A percentile compares a stretch with the other conserved stretches of the same genome.
phyloP scores from a whole-genome alignment of 2,888 invertebrate genomes.

The Cosmia trapezina region DNA sequence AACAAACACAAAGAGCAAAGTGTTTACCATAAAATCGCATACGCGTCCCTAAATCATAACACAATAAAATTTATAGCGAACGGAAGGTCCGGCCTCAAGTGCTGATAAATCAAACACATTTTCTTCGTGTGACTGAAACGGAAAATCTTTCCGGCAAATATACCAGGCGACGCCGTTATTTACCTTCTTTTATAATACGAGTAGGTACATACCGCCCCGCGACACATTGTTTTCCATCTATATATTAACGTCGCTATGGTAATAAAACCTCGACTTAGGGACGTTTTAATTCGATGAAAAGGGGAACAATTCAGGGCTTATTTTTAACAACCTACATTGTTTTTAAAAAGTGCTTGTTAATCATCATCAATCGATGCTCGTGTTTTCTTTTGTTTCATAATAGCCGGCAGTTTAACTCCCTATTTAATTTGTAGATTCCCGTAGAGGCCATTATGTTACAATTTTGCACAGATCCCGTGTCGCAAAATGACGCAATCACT shows the following conservation, averaged over 20 bases:
- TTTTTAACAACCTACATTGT: slow-evolving; percentile 58
- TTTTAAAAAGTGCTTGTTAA: slow-evolving; percentile 64
- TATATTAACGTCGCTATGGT: slow-evolving; percentile 67
- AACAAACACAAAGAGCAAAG: slow-evolving; percentile 87
- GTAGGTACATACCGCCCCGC: slow-evolving; percentile 50
- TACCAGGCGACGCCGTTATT: slow-evolving; percentile 78
- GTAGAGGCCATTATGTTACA: slow-evolving; percentile 71
- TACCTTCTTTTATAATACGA: slow-evolving; percentile 71
- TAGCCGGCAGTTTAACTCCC: slow-evolving; percentile 67
- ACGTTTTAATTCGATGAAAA: slow-evolving; percentile 46
- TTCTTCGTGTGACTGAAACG: slow-evolving; percentile 87
- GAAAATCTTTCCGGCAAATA: slow-evolving; percentile 87
- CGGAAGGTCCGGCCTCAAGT: slow-evolving; percentile 90
- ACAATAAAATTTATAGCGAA: slow-evolving; percentile 89
- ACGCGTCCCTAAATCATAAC: slow-evolving; percentile 89
- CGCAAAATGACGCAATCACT: slow-evolving; percentile 75
- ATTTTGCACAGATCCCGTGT: slow-evolving; percentile 71
- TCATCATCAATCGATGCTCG: slow-evolving; percentile 70
- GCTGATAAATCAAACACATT: slow-evolving; percentile 89
- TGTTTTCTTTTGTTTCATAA: slow-evolving; percentile 71
- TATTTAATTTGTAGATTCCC: slow-evolving; percentile 74
- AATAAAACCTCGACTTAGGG: slow-evolving; percentile 60
- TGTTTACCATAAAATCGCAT: slow-evolving; percentile 90
- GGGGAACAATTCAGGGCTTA: slow-evolving; percentile 32
- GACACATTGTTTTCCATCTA: slow-evolving; percentile 66